These are phyloP conservation scores for Pyrrhia umbra DNA, from an alignment of 2,888 invertebrate species.

Conservation along the genomic window DNA sequence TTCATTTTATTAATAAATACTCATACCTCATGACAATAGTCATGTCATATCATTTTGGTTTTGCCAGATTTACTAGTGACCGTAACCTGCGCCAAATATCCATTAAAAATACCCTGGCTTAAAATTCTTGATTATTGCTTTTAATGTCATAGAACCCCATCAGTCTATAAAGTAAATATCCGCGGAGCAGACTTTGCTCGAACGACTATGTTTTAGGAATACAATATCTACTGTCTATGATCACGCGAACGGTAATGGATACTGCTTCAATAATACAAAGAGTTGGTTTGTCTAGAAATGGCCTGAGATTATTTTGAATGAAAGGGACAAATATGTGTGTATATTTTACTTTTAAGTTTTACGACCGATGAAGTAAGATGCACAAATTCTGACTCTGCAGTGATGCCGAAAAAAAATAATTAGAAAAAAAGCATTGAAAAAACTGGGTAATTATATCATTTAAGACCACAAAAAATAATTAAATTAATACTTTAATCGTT, in stretches of 20 bases:
- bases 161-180: slow-evolving; percentile 59
- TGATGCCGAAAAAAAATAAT: no score
- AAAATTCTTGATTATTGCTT: slow-evolving; percentile 7
- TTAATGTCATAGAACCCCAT: slow-evolving; percentile 8
- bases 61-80: no score
- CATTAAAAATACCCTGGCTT: not conserved
- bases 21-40: no score
- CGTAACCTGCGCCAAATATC: no score
- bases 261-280: slow-evolving; percentile 52
- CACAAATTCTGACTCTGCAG: no score
- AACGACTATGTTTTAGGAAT: slow-evolving; percentile 61
- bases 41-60: no score
- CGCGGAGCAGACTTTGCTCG: slow-evolving; percentile 53
- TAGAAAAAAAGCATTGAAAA: no score
- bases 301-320: not conserved
- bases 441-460: no score
- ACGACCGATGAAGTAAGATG: no score
- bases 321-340: not conserved
- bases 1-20: no score
- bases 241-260: slow-evolving; percentile 80
- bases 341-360: no score
- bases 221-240: slow-evolving; percentile 68
- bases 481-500: not conserved
- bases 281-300: slow-evolving; percentile 27
- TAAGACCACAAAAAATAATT: no score